phyloP scores from a whole-genome alignment of 1,140 invertebrate species.

The Andrena cerasifolii region DNA sequence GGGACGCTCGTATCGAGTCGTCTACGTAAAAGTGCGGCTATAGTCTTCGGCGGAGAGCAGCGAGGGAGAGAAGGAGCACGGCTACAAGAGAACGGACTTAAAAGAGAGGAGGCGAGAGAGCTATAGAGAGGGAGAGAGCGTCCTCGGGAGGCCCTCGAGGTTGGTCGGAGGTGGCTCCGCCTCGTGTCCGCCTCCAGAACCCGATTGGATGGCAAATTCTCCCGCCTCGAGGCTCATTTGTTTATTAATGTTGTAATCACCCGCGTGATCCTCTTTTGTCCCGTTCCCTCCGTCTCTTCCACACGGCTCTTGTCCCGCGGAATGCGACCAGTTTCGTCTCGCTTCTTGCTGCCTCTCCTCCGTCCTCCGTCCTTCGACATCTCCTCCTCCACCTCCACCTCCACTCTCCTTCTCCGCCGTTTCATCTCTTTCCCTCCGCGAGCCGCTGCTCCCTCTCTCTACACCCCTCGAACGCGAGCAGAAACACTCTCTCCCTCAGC shows the following conservation, averaged over 20 bases:
- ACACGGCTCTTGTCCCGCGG: conserved; percentile 68
- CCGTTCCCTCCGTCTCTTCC: conserved; percentile 71
- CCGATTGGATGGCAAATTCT: conserved; percentile 77
- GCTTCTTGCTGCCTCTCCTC: conserved; percentile 67
- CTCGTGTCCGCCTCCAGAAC: conserved; percentile 75
- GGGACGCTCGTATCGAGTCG: conserved; percentile 51
- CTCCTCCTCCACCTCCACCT: conserved; percentile 42
- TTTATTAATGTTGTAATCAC: conserved; percentile 83
- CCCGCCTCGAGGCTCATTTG: conserved; percentile 81
- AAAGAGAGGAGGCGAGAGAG: conserved; percentile 55
- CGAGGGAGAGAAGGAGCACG: conserved; percentile 16
- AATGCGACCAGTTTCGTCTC: conserved; percentile 79
- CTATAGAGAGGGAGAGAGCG: conserved; percentile 59
- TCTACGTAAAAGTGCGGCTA: conserved; percentile 59
- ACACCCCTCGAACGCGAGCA: conserved; percentile 21
- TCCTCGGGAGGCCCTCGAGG: conserved; percentile 67
- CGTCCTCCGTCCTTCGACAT: conserved; percentile 37
- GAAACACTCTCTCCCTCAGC: conserved; percentile 26
- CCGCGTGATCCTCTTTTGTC: conserved; percentile 80
- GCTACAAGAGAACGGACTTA: conserved; percentile 8
- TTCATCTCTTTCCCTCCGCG: conserved; percentile 36
- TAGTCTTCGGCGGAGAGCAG: conserved; percentile 10
- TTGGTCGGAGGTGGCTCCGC: conserved; percentile 77
- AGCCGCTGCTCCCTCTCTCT: conserved; percentile 47
- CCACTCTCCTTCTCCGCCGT: conserved; percentile 43